Base-by-base conservation (phyloP, 2,888 invertebrate species). In the Sicus ferrugineus region DNA sequence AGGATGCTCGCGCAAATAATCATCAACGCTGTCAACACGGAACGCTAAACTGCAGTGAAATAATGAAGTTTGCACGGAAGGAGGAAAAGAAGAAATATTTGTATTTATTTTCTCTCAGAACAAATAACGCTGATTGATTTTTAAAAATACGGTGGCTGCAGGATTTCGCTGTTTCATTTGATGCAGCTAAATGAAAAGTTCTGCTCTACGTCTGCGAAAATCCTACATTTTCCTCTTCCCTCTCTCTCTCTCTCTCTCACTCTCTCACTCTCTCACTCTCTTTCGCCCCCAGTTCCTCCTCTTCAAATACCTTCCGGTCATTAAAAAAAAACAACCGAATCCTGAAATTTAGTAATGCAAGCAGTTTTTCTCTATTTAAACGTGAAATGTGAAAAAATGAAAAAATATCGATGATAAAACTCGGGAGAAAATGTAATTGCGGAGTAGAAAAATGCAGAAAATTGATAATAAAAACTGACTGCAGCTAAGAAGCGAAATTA, bases 1-100 rank as follows among this genome's bases (percentile, higher is more conserved):
- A 16, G 23, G 16, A 0, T 16, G 6, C 23, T 56, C 56, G 30
- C 30, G 14, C 30, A 56, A 56, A 56, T 56, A 56, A n/a, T 56
- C n/a, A 56, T 56, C 56, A 56, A 56, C 56, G 19, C 30, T 56
- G 56, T 30, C 56, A 56, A 56, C 56, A 56, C 16, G 26, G 14
- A 42, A 42, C 42, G 34, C 34, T 5, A 42, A 42, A 42, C 9
- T 42, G 16, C 42, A 42, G 42, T 42, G n/a, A 42, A 9, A 42
- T n/a, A 42, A 42, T 42, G 16, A 42, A 14, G n/a, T n/a, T n/a
- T n/a, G n/a, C n/a, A n/a, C n/a, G n/a, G 42, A 42, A 3, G 16
- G 7, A n/a, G 9, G 42, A 42, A 16, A 9, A 7, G 9, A 9
- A 42, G 42, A 9, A 42, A 11, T 38, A 38, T 38, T 38, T 38